These are phyloP conservation scores for Palythoa heliodiscus DNA, from an alignment of 92 coral and sea anemone species.

Conservation along the genomic window DNA sequence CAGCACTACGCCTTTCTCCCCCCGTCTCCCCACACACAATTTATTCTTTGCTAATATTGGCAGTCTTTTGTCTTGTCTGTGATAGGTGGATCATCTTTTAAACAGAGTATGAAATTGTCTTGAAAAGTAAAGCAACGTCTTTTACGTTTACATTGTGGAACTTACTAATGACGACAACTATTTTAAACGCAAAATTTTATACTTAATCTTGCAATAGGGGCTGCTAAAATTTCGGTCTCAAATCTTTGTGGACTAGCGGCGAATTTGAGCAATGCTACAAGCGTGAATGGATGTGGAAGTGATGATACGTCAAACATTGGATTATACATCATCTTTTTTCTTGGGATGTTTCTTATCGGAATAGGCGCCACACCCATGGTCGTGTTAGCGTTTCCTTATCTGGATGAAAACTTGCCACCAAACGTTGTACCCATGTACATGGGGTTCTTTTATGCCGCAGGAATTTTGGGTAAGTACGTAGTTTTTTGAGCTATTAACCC, in stretches of 20 bases:
- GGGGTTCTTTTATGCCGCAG: slow-evolving; percentile 63
- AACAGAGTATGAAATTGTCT: too few species aligned
- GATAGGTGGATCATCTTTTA: too few species aligned
- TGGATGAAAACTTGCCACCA: slow-evolving; percentile 76
- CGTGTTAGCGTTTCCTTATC: slow-evolving; percentile 63
- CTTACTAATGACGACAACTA: too few species aligned
- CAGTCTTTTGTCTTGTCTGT: too few species aligned
- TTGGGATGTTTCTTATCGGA: slow-evolving; percentile 69
- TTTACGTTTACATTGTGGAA: too few species aligned
- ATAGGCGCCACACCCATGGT: slow-evolving; percentile 66
- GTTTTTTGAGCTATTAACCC: too few species aligned
- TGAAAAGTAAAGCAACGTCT: too few species aligned
- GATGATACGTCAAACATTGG: slow-evolving; percentile 33
- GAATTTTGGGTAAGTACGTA: slow-evolving; percentile 57
- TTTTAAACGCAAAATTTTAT: too few species aligned
- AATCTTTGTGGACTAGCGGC: slow-evolving; percentile 27
- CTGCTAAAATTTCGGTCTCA: slow-evolving; percentile 28
- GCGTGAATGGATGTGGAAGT: slow-evolving; percentile 1
- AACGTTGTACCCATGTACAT: slow-evolving; percentile 66
- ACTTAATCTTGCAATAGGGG: neutral
- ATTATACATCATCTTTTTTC: slow-evolving; percentile 57
- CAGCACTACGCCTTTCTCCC: too few species aligned
- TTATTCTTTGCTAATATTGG: too few species aligned
- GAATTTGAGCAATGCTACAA: slow-evolving; percentile 22
- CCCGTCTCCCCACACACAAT: too few species aligned